Base-by-base conservation (phyloP, 2,797 vertebrate species). In the Artibeus jamaicensis region DNA sequence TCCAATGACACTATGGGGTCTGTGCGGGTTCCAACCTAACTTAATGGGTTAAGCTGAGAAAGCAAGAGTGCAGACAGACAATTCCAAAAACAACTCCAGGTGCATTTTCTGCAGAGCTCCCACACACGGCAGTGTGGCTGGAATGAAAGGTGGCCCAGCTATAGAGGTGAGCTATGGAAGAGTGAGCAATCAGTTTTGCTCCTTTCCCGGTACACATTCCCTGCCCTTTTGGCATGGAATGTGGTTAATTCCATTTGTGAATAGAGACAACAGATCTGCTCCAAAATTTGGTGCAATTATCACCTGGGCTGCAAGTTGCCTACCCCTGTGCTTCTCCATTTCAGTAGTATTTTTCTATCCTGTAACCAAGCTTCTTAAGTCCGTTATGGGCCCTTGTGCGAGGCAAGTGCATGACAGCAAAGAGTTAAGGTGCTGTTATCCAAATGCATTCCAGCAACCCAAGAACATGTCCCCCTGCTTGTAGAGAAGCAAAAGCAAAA, bases 231-330 rank as follows among this genome's bases (percentile, higher is more conserved):
- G 95, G 95, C 95, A 91, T 18, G n/a, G 59, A 77, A 84, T 37
- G 37, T 50, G 37, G 24, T 77, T 96, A 95, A 95, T 94, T 96
- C 89, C 76, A 95, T 96, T 96, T 96, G 91, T 96, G 95, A 94
- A 93, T 74, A 91, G 91, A 97, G 91, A 95, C 48, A 95, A 86
- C 37, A 88, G 91, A 89, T 95, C 86, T 70, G 71, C 67, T 95
- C 86, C 86, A 65, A 94, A 82, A 85, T 91, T 95, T 90, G 55
- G 78, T 95, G 95, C 86, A 96, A 32, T 96, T 95, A 94, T 91
- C 89, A 89, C 91, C 86, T 89, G 83, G 78, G 88, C 95, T 97
- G 89, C 65, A 48, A 68, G n/a, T 95, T 95, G 67, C 86, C 82
- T 96, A 89, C 62, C 6, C 81, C 67, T 79, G 21, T 46, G 37